Percentiles rank a stretch among this genome's conserved stretches.
Evolutionary conservation across 2,113 vertebrate genomes (phyloP).

Genomic region (Redunca redunca): DNA sequence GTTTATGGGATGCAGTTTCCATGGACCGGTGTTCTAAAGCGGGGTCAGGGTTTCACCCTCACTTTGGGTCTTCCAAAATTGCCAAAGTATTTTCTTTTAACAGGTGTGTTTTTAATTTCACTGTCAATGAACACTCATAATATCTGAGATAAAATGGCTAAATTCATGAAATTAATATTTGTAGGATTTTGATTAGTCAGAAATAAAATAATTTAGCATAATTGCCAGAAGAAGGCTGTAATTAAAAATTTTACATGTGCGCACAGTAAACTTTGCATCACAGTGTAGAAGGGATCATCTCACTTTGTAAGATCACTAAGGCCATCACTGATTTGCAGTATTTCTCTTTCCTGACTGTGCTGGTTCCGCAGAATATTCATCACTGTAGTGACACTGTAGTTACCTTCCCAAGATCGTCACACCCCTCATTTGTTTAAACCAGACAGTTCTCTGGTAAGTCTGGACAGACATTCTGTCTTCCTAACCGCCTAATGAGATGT

Average conservation of each 20-base stretch:
- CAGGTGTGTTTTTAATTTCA: not conserved
- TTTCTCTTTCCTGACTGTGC: not conserved
- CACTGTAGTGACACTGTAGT: not conserved
- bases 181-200: not conserved
- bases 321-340: not conserved
- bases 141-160: not conserved
- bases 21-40: not conserved
- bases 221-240: not conserved
- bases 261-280: not conserved
- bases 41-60: not conserved
- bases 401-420: not conserved
- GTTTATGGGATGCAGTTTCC: not conserved
- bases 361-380: not conserved
- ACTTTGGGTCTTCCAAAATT: not conserved
- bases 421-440: slow-evolving; percentile 8
- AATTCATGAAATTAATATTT: not conserved
- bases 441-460: not conserved
- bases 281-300: not conserved
- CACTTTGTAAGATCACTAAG: not conserved
- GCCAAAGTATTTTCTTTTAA: not conserved
- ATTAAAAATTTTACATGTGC: fast-evolving
- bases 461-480: not conserved
- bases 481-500: not conserved
- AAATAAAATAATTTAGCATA: not conserved
- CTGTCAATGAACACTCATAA: not conserved